Base-by-base conservation (phyloP, 2,797 vertebrate genomes). In the Arvicola amphibius region DNA sequence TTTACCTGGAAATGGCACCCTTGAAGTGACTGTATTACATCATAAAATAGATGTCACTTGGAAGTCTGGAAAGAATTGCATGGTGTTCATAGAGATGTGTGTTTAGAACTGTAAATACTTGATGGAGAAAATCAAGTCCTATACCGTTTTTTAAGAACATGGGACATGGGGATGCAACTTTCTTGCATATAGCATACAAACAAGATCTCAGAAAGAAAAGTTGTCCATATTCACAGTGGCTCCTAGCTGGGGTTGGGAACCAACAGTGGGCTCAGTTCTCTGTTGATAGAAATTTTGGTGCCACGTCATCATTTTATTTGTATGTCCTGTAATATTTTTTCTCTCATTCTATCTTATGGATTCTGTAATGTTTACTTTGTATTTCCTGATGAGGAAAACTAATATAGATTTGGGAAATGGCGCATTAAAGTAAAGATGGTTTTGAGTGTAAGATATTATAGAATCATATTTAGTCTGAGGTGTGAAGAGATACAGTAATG, bases 71-170 rank as follows among this genome's bases (percentile, higher is more conserved):
- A 71, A 71, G n/a, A 93, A 34, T 12, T 59, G 29, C 2, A 10
- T 86, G 43, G 67, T 37, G 10, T 84, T 94, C 25, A 71, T 11
- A 88, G 51, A 90, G 71, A 46, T 34, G 2, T 37, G 25, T 73
- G 2, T 46, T 6, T 51, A 84, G 53, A 73, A 53, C 89, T 93
- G 93, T 14, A 92, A 93, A 80, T n/a, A 91, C 17, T 77, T 77
- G 40, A 40, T 32, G 37, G 65, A 86, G 59, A 73, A 87, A 80
- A 92, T 19, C 19, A 17, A 19, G 1, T 34, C 56, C 37, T 8
- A 90, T 88, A 34, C 5, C 11, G 61, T 37, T 71, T 79, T 67
- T 53, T 32, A 43, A 85, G 81, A 91, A 86, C 19, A 21, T 46
- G 71, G 77, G 29, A 43, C 43, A 43, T 61, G 37, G 34, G 88